Percentiles rank a stretch among this genome's conserved stretches.
These are phyloP conservation scores for Ciconia nigra DNA, from an alignment of 2,797 vertebrate species.

Conservation along the genomic window DNA sequence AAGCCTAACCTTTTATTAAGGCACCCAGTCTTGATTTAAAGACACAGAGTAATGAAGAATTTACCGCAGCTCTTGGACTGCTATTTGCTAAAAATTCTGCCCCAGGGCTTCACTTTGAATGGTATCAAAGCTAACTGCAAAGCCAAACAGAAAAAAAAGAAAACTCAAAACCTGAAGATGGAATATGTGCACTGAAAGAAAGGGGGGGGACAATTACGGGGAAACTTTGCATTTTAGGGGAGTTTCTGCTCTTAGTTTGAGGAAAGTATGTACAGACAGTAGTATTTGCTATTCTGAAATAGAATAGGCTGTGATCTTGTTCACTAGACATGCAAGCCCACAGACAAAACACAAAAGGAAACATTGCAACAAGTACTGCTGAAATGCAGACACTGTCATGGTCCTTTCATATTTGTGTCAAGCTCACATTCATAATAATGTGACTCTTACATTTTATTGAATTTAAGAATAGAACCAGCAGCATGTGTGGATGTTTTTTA, in stretches of 20 bases:
- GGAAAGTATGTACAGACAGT: background rate
- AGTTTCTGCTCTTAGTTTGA: background rate
- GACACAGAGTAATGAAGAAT: background rate
- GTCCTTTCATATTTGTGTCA: background rate
- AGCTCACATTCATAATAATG: background rate
- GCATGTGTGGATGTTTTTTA: background rate
- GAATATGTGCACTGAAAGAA: background rate
- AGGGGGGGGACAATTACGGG: accelerated
- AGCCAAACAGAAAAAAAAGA: background rate
- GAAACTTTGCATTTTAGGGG: background rate
- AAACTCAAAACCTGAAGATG: background rate
- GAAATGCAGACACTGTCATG: background rate
- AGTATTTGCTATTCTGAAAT: background rate
- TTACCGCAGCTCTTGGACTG: background rate
- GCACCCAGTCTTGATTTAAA: constrained; percentile 5
- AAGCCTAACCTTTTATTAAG: constrained; percentile 29
- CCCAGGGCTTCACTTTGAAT: background rate
- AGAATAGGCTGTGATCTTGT: background rate
- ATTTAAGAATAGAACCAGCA: background rate
- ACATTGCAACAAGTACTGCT: background rate
- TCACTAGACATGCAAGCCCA: background rate
- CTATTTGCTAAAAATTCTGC: background rate
- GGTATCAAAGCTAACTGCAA: background rate
- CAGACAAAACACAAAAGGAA: background rate
- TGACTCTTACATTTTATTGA: background rate